A percentile compares a stretch with the other conserved stretches of the same genome.
Conservation (phyloP, 2,797 vertebrate genomes). For the Percopsis omiscomaycus region DNA sequence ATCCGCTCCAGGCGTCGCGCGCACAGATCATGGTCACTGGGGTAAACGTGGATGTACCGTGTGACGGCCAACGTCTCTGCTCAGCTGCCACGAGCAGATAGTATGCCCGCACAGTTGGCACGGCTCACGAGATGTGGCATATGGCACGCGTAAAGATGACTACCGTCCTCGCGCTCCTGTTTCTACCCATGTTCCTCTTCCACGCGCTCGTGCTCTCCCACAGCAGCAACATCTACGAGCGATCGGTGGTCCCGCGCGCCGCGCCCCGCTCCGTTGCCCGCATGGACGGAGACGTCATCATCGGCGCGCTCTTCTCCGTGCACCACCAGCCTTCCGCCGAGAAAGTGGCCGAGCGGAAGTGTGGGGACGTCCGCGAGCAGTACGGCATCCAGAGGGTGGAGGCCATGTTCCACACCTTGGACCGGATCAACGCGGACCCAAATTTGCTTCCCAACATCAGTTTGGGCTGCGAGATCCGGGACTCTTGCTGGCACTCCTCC, state of each 20-base stretch:
- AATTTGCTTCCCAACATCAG: conserved; percentile 93
- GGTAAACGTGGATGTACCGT: conserved; percentile 61
- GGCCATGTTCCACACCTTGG: conserved; percentile 98
- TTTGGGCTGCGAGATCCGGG: conserved; percentile 95
- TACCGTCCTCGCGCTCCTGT: conserved; percentile 72
- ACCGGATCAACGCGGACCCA: conserved; percentile 92
- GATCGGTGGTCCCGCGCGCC: conserved; percentile 77
- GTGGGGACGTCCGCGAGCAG: conserved; percentile 96
- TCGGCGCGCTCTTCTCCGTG: conserved; percentile 97
- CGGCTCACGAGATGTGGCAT: conserved; percentile 72
- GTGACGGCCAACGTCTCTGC: conserved; percentile 30
- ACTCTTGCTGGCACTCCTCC: conserved; percentile 98
- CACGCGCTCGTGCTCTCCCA: conserved; percentile 77
- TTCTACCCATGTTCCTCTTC: conserved; percentile 78
- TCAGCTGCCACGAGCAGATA: conserved; percentile 51
- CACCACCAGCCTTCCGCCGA: conserved; percentile 97
- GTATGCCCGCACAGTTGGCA: conserved; percentile 65
- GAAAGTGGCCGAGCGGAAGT: conserved; percentile 95
- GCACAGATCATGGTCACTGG: conserved; percentile 59
- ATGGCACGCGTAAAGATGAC: conserved; percentile 85
- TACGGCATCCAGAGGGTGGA: conserved; percentile 98
- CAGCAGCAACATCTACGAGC: conserved; percentile 74
- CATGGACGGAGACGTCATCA: conserved; percentile 97
- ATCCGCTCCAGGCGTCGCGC: conserved; percentile 47
- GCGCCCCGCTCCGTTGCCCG: conserved; percentile 90